Evolutionary conservation across 2,888 invertebrate genomes (phyloP).

Genomic region (Suillia variegata): DNA sequence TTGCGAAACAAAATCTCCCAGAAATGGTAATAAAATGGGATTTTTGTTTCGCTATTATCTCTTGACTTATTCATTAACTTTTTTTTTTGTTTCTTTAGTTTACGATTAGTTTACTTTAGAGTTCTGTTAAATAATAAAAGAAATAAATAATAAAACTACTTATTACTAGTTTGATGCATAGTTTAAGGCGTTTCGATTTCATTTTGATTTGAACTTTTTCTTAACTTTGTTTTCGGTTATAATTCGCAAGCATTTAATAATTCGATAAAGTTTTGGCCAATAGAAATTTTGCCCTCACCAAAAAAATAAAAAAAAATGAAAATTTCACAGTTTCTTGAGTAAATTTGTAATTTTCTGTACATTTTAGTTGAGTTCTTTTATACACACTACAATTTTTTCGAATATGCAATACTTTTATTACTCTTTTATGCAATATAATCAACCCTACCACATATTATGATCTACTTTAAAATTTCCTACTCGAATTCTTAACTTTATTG

Average conservation of each 20-base stretch:
- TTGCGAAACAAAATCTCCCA: conserved; percentile 3
- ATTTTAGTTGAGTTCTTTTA: background rate
- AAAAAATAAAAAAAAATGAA: background rate
- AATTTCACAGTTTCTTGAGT: background rate
- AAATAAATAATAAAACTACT: background rate
- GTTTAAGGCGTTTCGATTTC: background rate
- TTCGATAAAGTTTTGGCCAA: background rate
- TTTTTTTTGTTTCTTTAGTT: conserved; percentile 3
- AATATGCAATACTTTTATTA: background rate
- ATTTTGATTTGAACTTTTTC: conserved; percentile 4
- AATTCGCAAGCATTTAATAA: background rate
- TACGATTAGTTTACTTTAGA: conserved; percentile 1
- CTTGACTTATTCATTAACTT: background rate
- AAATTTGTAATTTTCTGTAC: background rate
- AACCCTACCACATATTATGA: background rate
- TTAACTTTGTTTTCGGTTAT: background rate
- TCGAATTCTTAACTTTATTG: too few relatives aligned
- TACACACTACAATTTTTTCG: background rate
- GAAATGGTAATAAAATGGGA: background rate
- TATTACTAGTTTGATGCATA: background rate
- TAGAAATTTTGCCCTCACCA: conserved; percentile 1
- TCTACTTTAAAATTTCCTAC: background rate
- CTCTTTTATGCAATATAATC: background rate
- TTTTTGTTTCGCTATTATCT: background rate
- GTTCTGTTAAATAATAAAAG: background rate